phyloP scores from a whole-genome alignment of 2,113 vertebrate species.

The Columba livia region DNA sequence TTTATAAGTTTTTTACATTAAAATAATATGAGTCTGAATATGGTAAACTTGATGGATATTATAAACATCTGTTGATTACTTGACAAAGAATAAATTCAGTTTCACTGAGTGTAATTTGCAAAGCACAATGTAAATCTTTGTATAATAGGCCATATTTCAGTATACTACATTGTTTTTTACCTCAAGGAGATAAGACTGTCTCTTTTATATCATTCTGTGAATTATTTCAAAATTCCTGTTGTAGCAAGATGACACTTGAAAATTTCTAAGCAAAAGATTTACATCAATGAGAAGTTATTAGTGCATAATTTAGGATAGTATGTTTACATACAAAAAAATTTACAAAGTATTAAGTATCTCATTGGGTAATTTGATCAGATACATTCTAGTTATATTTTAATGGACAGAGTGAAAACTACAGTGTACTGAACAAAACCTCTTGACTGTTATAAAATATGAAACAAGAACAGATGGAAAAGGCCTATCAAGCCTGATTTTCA shows the following conservation, averaged over 20 bases:
- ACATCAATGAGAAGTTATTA: not conserved
- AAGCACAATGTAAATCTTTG: slow-evolving; percentile 24
- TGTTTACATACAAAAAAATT: not conserved
- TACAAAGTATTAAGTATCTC: not conserved
- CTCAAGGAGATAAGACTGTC: not conserved
- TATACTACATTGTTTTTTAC: not conserved
- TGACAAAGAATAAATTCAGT: slow-evolving; percentile 59
- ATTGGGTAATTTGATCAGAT: not conserved
- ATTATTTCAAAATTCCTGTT: slow-evolving; percentile 4
- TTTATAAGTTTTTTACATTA: slow-evolving; percentile 70
- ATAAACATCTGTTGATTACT: slow-evolving; percentile 61
- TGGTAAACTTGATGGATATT: slow-evolving; percentile 55
- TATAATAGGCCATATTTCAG: not conserved
- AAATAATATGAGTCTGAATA: slow-evolving; percentile 65
- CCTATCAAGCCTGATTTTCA: not conserved
- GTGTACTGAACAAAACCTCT: not conserved
- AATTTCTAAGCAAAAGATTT: not conserved
- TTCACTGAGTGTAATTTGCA: slow-evolving; percentile 45
- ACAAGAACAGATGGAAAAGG: not conserved
- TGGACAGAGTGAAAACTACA: not conserved
- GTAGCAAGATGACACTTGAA: not conserved
- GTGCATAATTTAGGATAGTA: not conserved
- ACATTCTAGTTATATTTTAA: not conserved
- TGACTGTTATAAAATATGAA: not conserved
- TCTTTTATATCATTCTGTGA: not conserved